phyloP scores from a whole-genome alignment of 2,113 vertebrate species.

The Canis aureus region DNA sequence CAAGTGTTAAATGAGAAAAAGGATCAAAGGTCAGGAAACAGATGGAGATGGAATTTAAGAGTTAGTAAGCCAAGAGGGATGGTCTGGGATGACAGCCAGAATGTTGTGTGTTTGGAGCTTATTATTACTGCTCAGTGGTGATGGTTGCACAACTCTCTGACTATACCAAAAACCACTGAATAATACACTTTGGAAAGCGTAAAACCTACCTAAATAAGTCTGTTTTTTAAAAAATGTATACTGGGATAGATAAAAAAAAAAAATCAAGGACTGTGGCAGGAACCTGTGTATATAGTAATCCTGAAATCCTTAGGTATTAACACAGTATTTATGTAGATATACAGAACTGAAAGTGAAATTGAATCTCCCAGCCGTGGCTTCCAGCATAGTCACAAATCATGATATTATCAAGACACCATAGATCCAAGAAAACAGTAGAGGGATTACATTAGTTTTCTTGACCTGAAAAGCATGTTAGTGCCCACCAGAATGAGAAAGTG shows the following conservation, averaged over 20 bases:
- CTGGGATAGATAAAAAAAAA: background rate
- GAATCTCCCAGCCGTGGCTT: background rate
- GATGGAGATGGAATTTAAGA: slow-evolving; percentile 63
- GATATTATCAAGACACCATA: background rate
- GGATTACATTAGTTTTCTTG: background rate
- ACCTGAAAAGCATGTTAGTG: background rate
- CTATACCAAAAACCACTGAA: background rate
- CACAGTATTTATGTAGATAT: background rate
- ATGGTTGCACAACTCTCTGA: background rate
- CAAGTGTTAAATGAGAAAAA: background rate
- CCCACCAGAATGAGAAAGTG: background rate
- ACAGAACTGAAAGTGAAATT: background rate
- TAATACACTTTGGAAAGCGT: background rate
- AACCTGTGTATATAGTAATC: background rate
- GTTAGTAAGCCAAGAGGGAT: background rate
- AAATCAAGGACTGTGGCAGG: background rate
- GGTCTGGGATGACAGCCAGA: background rate
- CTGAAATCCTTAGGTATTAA: background rate
- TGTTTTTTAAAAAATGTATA: background rate
- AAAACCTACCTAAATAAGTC: background rate
- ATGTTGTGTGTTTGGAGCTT: background rate
- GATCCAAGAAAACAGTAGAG: background rate
- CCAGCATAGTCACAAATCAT: background rate
- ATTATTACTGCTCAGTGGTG: background rate
- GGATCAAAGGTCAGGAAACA: slow-evolving; percentile 61